Base-by-base conservation (phyloP, 2,113 vertebrate species). In the Coregonus clupeaformis region DNA sequence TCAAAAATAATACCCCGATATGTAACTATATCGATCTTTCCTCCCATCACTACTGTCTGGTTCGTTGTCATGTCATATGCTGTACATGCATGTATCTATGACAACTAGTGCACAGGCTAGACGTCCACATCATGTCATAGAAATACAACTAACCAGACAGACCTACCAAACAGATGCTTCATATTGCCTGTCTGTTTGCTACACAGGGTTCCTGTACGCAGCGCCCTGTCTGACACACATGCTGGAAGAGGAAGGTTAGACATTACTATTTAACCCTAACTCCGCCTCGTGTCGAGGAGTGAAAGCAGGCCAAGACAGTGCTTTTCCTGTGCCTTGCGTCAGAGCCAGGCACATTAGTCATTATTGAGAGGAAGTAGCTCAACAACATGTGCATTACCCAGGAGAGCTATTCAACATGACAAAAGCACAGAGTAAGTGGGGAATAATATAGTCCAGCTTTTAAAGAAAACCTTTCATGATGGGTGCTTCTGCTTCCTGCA, bases 301-400 rank as follows among this genome's bases (percentile, higher is more conserved):
- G 18, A 78, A 47, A 13, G 63, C 36, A 22, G 32, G 3, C 16
- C 57, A 69, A 36, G 55, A 30, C 59, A 62, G 13, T 4, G 59
- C 0, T 14, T 16, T 55, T 16, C 59, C 65, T 62, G 64, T 57
- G 24, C 7, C 18, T 22, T 68, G 30, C 9, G 13, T 68, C 67
- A 22, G 36, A 64, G 20, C 42, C 59, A 49, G 55, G 27, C 67
- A 75, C 81, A 81, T 68, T 65, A 20, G 57, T 75, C 24, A 79
- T 77, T 73, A 83, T 72, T 73, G 67, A 74, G 67, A n/a, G n/a
- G 14, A 52, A 60, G 49, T 49, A 16, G 22, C n/a, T 1, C 0
- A 4, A 4, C 2, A 0, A 16, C 36, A 22, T 42, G 20, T 24
- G 36, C 20, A 45, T 47, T 22, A 47, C 6, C 20, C 20, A 20